Conservation (phyloP, 2,797 vertebrate species). For the Serranus cabrilla region DNA sequence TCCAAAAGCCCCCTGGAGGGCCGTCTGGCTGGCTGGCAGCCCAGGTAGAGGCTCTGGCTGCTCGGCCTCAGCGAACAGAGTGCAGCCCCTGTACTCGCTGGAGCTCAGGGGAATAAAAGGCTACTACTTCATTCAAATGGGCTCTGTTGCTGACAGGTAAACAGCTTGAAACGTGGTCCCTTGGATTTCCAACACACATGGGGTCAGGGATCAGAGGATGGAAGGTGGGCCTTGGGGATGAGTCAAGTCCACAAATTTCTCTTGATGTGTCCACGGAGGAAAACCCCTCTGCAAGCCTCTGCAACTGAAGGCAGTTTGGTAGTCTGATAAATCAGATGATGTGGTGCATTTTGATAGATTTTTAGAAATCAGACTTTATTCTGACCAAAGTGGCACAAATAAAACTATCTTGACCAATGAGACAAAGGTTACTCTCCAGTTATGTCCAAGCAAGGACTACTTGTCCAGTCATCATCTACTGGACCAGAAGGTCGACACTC, state of each 20-base stretch:
- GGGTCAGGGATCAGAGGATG: constrained; percentile 51
- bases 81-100: constrained; percentile 37
- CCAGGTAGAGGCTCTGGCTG: constrained; percentile 62
- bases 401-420: background rate
- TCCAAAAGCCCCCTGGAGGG: constrained; percentile 49
- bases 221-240: constrained; percentile 2
- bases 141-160: constrained; percentile 33
- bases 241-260: constrained; percentile 34
- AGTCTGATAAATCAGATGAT: constrained; percentile 29
- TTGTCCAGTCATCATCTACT: constrained; percentile 45
- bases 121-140: constrained; percentile 53
- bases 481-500: constrained; percentile 45
- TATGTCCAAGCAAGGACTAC: constrained; percentile 28
- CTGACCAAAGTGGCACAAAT: background rate
- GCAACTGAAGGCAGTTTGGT: background rate
- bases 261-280: constrained; percentile 7
- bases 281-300: constrained; percentile 8
- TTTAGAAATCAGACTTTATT: background rate
- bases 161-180: constrained; percentile 23
- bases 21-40: constrained; percentile 71
- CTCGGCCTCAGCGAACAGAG: constrained; percentile 46
- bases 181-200: constrained; percentile 28
- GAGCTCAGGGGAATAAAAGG: constrained; percentile 44
- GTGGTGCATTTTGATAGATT: constrained; percentile 31
- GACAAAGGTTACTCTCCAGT: background rate